Evolutionary conservation across 2,888 invertebrate genomes (phyloP).

Genomic region (Sinelater perroti): DNA sequence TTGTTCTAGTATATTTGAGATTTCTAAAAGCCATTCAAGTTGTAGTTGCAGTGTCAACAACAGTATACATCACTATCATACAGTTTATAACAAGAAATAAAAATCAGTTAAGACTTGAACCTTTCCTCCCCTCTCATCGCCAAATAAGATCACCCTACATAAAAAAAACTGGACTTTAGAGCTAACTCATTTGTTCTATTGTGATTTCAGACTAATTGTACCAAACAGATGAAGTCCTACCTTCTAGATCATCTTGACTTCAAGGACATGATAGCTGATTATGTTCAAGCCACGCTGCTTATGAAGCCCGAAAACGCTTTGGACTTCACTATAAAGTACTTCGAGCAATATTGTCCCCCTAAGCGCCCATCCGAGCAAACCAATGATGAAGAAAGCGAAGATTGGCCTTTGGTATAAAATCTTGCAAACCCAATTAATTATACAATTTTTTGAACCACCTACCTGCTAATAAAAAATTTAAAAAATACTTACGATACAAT

Average conservation of each 20-base stretch:
- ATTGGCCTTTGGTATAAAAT: constrained; percentile 39
- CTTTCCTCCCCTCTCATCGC: too few relatives aligned
- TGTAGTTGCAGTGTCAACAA: too few relatives aligned
- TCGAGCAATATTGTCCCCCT: constrained; percentile 49
- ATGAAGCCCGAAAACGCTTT: constrained; percentile 67
- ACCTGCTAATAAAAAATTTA: constrained; percentile 39
- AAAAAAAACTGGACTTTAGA: too few relatives aligned
- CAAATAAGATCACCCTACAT: too few relatives aligned
- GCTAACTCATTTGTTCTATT: too few relatives aligned
- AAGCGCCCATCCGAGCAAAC: background rate
- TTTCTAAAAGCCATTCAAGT: too few relatives aligned
- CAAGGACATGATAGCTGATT: constrained; percentile 67
- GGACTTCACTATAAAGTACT: constrained; percentile 67
- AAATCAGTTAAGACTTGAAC: too few relatives aligned
- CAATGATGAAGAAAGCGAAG: constrained; percentile 52
- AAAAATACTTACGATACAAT: constrained; percentile 49
- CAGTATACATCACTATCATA: too few relatives aligned
- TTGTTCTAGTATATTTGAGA: too few relatives aligned
- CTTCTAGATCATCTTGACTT: constrained; percentile 67
- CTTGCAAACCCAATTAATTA: background rate
- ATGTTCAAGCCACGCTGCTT: constrained; percentile 67
- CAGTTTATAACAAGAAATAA: too few relatives aligned
- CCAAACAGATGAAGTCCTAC: constrained; percentile 67
- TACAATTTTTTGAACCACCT: background rate
- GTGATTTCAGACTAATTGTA: constrained; percentile 60